Conservation (phyloP, 2,113 vertebrate species). For the Herpailurus yagouaroundi region DNA sequence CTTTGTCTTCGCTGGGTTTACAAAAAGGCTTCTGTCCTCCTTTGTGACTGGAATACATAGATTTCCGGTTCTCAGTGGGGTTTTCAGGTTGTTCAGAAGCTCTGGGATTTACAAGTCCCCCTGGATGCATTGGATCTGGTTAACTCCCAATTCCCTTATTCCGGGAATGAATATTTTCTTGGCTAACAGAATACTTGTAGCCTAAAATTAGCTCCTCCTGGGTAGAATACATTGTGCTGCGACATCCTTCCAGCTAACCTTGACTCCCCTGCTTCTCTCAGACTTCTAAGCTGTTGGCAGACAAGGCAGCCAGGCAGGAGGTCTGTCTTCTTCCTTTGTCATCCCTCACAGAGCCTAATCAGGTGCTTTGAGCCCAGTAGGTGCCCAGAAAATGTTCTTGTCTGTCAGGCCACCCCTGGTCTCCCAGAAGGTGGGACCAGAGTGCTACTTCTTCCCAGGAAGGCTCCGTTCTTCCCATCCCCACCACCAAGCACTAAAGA, state of each 20-base stretch:
- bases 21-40: slow-evolving; percentile 37
- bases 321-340: neutral
- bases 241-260: neutral
- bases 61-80: neutral
- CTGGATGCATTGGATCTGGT: neutral
- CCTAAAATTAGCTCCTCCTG: slow-evolving; percentile 5
- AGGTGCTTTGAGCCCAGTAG: neutral
- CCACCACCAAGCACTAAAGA: neutral
- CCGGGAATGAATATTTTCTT: slow-evolving; percentile 39
- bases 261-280: neutral
- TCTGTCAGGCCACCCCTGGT: neutral
- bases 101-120: slow-evolving; percentile 47
- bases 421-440: neutral
- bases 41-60: neutral
- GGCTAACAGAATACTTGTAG: neutral
- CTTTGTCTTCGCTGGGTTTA: neutral
- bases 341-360: neutral
- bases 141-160: slow-evolving; percentile 38
- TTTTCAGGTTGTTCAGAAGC: neutral
- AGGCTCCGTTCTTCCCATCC: neutral
- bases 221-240: neutral
- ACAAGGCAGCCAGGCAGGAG: neutral
- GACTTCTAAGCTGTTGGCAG: neutral
- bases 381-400: neutral
- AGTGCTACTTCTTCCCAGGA: neutral